A percentile compares a stretch with the other conserved stretches of the same genome.
phyloP scores from a whole-genome alignment of 1,140 invertebrate genomes.

The Drosophila truncata region DNA sequence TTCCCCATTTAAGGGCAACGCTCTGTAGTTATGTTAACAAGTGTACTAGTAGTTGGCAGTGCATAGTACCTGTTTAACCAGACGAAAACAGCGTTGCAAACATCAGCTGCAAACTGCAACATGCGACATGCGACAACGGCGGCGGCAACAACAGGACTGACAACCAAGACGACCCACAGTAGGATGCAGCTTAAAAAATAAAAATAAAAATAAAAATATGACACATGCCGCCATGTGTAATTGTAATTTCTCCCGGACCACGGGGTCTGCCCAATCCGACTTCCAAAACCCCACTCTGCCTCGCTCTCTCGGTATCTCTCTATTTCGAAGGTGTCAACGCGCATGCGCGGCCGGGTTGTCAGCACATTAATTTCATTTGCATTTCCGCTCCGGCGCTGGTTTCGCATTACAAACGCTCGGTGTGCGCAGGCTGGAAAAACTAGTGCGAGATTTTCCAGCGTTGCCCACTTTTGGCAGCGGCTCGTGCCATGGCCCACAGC shows the following conservation, averaged over 20 bases:
- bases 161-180: constrained; percentile 57
- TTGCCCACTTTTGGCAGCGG: constrained; percentile 71
- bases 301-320: constrained; percentile 4
- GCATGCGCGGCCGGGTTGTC: constrained; percentile 80
- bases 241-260: constrained; percentile 76
- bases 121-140: constrained; percentile 39
- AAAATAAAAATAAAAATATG: constrained; percentile 54
- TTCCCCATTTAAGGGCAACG: constrained; percentile 41
- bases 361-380: constrained; percentile 85
- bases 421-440: constrained; percentile 75
- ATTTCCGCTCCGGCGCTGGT: constrained; percentile 81
- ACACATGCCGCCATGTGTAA: constrained; percentile 78
- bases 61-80: constrained; percentile 78
- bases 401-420: constrained; percentile 72
- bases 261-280: constrained; percentile 16
- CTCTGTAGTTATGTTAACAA: constrained; percentile 69
- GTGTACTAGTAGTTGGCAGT: constrained; percentile 75
- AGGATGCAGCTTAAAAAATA: constrained; percentile 31
- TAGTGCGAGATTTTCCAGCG: constrained; percentile 72
- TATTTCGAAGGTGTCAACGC: constrained; percentile 76
- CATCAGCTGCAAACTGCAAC: constrained; percentile 50
- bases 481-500: constrained; percentile 64
- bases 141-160: constrained; percentile 46
- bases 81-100: constrained; percentile 64
- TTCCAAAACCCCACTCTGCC: constrained; percentile 16